Percentiles rank a stretch among this genome's conserved stretches.
These are phyloP conservation scores for Germaria angustata DNA, from an alignment of 2,888 invertebrate genomes.

Conservation along the genomic window DNA sequence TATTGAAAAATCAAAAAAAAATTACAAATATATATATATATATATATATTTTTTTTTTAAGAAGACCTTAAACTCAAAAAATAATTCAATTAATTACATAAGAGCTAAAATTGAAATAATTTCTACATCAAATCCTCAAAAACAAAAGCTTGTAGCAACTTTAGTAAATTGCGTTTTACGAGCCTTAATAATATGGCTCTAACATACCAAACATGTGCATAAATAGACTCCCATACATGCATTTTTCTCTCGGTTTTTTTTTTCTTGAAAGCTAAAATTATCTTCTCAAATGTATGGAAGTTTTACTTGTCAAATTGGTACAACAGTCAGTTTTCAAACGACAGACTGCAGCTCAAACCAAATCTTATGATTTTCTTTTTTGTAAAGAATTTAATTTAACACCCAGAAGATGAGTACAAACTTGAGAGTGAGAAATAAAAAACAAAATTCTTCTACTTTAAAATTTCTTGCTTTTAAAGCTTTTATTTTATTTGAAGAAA, in stretches of 20 bases:
- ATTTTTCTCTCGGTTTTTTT: background rate
- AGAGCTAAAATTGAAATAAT: no score
- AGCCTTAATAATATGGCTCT: background rate
- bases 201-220: background rate
- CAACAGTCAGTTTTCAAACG: slow-evolving; percentile 22
- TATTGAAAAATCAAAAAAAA: no score
- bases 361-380: background rate
- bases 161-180: no score
- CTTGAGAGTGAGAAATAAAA: background rate
- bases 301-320: slow-evolving; percentile 39
- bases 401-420: background rate
- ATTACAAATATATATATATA: no score
- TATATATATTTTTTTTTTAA: no score
- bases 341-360: slow-evolving; percentile 3
- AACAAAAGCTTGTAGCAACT: no score
- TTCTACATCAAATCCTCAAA: no score
- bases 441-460: slow-evolving; percentile 4
- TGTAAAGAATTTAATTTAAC: slow-evolving; percentile 15
- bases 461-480: background rate
- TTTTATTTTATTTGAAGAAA: background rate
- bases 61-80: no score
- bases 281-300: background rate
- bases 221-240: background rate
- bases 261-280: background rate
- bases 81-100: no score